Base-by-base conservation (phyloP, 1,140 invertebrate species). In the Papilio machaon region DNA sequence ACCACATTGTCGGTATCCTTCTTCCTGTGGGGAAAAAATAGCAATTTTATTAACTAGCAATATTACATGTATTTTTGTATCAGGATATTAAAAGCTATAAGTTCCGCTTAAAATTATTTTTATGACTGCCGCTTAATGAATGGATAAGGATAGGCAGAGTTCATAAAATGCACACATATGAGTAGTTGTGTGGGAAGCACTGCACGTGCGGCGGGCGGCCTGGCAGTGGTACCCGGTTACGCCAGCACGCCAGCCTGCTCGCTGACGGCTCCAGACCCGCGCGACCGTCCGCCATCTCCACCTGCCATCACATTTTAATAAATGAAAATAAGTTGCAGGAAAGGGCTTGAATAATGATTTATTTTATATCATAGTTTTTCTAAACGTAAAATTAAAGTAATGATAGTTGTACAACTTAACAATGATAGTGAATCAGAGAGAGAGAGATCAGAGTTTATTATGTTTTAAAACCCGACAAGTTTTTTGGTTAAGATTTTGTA, bases 1-100 rank as follows among this genome's bases (percentile, higher is more conserved):
- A 15, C 90, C 91, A 74, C 92, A 94, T 60, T 94, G 91, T 60
- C 92, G 80, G 85, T 94, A 94, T 15, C 92, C 92, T 30, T 82
- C 84, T 83, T 94, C 92, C 92, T 94, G 85, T 67, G 11, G 46
- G n/a, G 19, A n/a, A 78, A 38, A 78, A 76, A 58, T 58, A 58
- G 54, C 11, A 7, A 58, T 58, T 58, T 58, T 58, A 19, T 1
- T 58, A 58, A 58, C 54, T 58, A 58, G 54, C 17, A 6, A 8
- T 8, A 19, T 8, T 58, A 17, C 54, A 15, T 52, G 15, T 15
- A 52, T 17, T 2, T 10, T 17, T 17, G 17, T 2, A 54, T 17
- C 19, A 19, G 6, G 19, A 1, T 60, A 60, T 60, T 1, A 60
- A n/a, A 60, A 60, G 1, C 19, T 64, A 10, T 2, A 30, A 4